These are phyloP conservation scores for Spodoptera frugiperda DNA, from an alignment of 1,140 invertebrate species.

Conservation along the genomic window DNA sequence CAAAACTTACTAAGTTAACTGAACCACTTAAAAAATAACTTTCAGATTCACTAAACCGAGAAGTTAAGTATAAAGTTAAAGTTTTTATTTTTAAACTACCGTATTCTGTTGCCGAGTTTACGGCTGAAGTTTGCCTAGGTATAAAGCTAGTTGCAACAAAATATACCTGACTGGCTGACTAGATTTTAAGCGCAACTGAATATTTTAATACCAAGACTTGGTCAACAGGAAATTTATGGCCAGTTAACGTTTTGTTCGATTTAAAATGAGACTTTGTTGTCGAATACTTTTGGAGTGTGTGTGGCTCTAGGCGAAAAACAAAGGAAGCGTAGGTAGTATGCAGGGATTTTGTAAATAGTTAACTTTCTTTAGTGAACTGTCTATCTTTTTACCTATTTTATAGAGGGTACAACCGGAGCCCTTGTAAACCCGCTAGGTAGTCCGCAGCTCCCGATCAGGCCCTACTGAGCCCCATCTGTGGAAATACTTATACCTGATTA, in stretches of 20 bases:
- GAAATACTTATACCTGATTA: too few species aligned
- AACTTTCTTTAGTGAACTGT: too few species aligned
- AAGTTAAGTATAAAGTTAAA: conserved; percentile 14
- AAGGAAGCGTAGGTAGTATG: neutral
- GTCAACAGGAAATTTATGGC: conserved; percentile 36
- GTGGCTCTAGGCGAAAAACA: neutral
- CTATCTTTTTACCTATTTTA: too few species aligned
- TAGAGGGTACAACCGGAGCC: too few species aligned
- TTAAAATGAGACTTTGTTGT: neutral
- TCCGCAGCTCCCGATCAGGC: too few species aligned
- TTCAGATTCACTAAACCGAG: conserved; percentile 38
- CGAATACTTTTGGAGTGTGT: neutral
- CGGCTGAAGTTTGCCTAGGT: conserved; percentile 20
- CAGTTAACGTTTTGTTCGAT: conserved; percentile 35
- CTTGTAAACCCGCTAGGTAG: too few species aligned
- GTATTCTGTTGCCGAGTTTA: conserved; percentile 30
- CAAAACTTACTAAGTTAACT: conserved; percentile 15
- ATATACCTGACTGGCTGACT: conserved; percentile 33
- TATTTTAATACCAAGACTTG: conserved; percentile 25
- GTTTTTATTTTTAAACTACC: conserved; percentile 33
- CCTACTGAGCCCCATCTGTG: too few species aligned
- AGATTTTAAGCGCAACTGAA: conserved; percentile 42
- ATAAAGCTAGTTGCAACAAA: conserved; percentile 5
- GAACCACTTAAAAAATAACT: conserved; percentile 40
- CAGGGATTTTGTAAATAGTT: too few species aligned